A percentile compares a stretch with the other conserved stretches of the same genome.
Evolutionary conservation across 1,140 invertebrate species (phyloP).

Genomic region (Melitaea cinxia): DNA sequence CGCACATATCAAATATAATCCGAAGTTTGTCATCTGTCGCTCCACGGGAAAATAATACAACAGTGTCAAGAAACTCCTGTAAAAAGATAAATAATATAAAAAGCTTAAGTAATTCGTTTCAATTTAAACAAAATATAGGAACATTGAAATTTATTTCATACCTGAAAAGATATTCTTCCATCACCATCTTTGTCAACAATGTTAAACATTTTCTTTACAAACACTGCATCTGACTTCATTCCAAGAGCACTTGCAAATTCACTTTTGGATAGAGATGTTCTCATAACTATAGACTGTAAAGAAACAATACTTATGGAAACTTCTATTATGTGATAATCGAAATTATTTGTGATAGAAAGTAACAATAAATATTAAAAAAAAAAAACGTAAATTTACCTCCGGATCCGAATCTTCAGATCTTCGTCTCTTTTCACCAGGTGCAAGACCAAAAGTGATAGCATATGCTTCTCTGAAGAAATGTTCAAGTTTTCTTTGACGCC

Average conservation of each 20-base stretch:
- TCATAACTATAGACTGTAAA: conserved; percentile 90
- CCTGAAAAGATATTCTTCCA: conserved; percentile 97
- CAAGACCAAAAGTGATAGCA: conserved; percentile 94
- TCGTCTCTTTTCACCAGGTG: conserved; percentile 87
- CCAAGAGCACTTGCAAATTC: conserved; percentile 99
- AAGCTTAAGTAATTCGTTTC: background rate
- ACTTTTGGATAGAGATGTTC: conserved; percentile 95
- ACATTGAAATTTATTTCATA: conserved; percentile 41
- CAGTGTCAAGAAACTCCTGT: conserved; percentile 97
- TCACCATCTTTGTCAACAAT: conserved; percentile 98
- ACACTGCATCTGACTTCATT: conserved; percentile 97
- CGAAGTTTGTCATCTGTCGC: conserved; percentile 97
- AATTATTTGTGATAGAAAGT: no score
- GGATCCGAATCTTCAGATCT: conserved; percentile 89
- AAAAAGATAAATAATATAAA: conserved; percentile 34
- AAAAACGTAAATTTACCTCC: conserved; percentile 81
- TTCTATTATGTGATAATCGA: no score
- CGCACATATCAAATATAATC: conserved; percentile 99
- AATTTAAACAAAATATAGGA: background rate
- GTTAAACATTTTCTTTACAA: conserved; percentile 99
- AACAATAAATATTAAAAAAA: no score
- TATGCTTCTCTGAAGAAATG: conserved; percentile 99
- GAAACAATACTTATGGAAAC: conserved; percentile 21
- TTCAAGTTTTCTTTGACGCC: conserved; percentile 95
- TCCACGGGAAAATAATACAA: conserved; percentile 94